Evolutionary conservation across 53 echinoderm and acorn worm genomes (phyloP), one percentile per base, ranked within the genome.

Genomic region (Glandiceps talaboti): DNA sequence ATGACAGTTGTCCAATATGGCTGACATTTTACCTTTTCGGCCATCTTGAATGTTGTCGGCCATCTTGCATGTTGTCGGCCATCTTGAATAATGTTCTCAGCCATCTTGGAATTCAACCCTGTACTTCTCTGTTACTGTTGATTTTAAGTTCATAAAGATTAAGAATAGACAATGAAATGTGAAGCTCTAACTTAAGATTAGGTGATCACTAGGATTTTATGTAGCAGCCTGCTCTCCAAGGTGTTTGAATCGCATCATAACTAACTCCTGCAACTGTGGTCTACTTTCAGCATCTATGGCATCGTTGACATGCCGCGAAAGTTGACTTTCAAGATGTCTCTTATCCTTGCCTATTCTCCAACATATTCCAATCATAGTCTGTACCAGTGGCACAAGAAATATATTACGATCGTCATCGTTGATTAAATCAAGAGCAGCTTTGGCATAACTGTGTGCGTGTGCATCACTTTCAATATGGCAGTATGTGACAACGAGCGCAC

Each of bases 301-400:
- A 12, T 86, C 87, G 32, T 85, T 83, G 31, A 94, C 88, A 31
- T 91, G 91, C 29, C 82, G 83, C 33, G 91, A 79, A 26, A 91
- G 80, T 27, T 85, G 80, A 25, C 79, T 83, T 77, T 95, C 96
- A 79, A 95, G 78, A 27, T 95, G 90, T 25, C 96, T 76, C 33
- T 95, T 95, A 74, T 95, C 96, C 29, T 85, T 90, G 74, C 85
- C 86, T 25, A 92, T 86, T 73, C 95, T 74, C 92, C 96, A 92
- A 31, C 92, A 82, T 0, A 90, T 90, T 6, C 96, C 96, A 0
- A 95, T 95, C 83, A 92, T 75, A n/a, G 88, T 92, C 83, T 95
- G 96, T 28, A 95, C 77, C 31, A 95, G 83, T 0, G 95, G 90
- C 29, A 94, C 86, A 33, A 88, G 79, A 76, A 95, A 95, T 20